Evolutionary conservation across 2,113 vertebrate species (phyloP), one percentile per base, ranked within the genome.

Genomic region (Epinephelus lanceolatus): DNA sequence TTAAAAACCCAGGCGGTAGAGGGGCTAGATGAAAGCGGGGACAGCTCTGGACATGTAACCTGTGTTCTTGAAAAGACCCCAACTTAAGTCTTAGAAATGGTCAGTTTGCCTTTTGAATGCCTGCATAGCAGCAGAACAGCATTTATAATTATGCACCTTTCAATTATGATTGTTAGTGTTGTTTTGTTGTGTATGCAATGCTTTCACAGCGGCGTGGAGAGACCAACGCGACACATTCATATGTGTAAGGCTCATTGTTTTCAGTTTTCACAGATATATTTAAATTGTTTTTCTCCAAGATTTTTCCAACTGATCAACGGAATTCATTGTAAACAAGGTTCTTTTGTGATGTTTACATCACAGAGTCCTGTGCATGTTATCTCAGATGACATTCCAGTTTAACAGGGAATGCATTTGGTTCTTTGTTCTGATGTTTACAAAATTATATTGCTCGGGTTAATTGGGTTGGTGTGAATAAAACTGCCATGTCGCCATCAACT

Each of bases 1-100:
- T 93, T 93, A 91, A 89, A 89, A 86, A 57, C 47, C 62, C 78
- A 83, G 55, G 40, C 27, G 18, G 82, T 27, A 52, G 52, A 75
- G 68, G 51, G 71, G 84, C 57, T 60, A 81, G 79, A 75, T 69
- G 72, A 81, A 73, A 72, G 55, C 3, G 0, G 18, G 17, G 37
- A 80, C 27, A 4, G 57, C 62, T 67, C 45, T 33, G 57, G 72
- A 83, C 76, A 52, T 69, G 63, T 57, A 67, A 89, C 74, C 78
- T 55, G 30, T 77, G 65, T 76, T 86, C 61, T 52, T 80, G 6
- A 72, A 86, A 66, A 79, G 66, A 65, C 19, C 56, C n/a, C 5
- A 71, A 33, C 47, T 23, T 30, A 10, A 19, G 11, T 45, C 53
- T 63, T 53, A 57, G 68, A 73, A 61, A 52, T 37, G 42, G 37